Percentiles rank a stretch among this genome's conserved stretches.
Evolutionary conservation across 2,888 invertebrate species (phyloP).

Genomic region (Apotomis turbidana): DNA sequence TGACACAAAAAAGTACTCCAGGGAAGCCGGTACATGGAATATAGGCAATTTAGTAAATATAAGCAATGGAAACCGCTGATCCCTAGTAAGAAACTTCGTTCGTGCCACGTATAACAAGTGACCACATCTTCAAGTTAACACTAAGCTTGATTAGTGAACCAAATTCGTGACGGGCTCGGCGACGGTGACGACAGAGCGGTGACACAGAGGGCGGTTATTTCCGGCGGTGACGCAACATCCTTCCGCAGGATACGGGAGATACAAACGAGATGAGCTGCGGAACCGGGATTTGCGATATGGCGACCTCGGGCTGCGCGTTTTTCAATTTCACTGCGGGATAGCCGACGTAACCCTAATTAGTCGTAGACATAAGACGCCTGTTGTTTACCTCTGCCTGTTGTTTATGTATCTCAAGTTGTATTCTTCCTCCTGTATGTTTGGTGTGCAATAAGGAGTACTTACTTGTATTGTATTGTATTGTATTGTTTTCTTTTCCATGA

Average conservation of each 20-base stretch:
- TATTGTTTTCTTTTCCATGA: no score
- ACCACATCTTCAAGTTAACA: conserved; percentile 36
- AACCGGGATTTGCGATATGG: conserved; percentile 67
- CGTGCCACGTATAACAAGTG: conserved; percentile 2
- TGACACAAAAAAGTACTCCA: no score
- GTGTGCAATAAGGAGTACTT: no score
- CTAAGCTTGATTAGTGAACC: conserved; percentile 45
- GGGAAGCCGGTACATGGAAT: background rate
- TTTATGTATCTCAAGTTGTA: no score
- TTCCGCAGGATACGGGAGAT: conserved; percentile 76
- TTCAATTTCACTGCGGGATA: background rate
- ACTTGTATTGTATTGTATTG: no score
- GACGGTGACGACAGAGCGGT: conserved; percentile 48
- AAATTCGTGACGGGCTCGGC: conserved; percentile 15
- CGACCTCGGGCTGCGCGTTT: background rate
- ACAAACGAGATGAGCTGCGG: conserved; percentile 57
- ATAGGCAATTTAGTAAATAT: no score
- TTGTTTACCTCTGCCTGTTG: no score
- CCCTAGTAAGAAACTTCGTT: background rate
- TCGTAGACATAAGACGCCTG: no score
- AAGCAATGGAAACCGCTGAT: no score
- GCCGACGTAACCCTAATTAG: no score
- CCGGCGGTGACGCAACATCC: conserved; percentile 81
- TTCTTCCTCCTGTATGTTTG: no score
- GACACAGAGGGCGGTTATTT: conserved; percentile 81